phyloP scores from a whole-genome alignment of 2,797 vertebrate species.

The Tachyglossus aculeatus region DNA sequence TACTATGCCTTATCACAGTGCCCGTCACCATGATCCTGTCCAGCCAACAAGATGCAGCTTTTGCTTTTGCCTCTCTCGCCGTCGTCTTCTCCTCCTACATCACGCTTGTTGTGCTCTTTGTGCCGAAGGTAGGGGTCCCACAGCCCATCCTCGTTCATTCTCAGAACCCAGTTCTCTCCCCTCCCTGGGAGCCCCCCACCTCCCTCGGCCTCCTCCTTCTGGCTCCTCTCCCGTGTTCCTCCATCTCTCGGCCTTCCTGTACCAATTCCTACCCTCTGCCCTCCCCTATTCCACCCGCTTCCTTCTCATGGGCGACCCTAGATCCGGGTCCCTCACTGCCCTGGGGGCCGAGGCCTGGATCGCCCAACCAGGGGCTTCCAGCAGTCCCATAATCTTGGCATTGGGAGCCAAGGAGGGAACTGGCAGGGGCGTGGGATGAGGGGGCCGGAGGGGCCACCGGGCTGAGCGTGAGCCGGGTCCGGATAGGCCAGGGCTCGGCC shows the following conservation, averaged over 20 bases:
- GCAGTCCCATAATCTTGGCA: too few species aligned
- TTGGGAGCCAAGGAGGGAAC: too few species aligned
- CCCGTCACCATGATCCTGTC: slow-evolving; percentile 96
- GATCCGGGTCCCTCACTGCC: not conserved
- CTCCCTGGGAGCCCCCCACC: not conserved
- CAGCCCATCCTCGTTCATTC: not conserved
- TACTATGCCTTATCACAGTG: slow-evolving; percentile 93
- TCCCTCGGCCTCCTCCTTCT: not conserved
- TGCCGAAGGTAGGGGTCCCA: slow-evolving; percentile 85
- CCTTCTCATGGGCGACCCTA: too few species aligned
- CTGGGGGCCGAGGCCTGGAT: slow-evolving; percentile 30
- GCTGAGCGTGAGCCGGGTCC: too few species aligned
- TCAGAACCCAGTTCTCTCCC: not conserved
- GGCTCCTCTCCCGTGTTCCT: not conserved
- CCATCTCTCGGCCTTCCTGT: not conserved
- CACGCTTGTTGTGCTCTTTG: slow-evolving; percentile 93
- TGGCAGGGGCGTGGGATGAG: too few species aligned
- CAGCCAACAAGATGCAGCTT: slow-evolving; percentile 95
- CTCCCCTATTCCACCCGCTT: too few species aligned
- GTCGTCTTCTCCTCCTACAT: slow-evolving; percentile 96
- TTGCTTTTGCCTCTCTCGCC: slow-evolving; percentile 91
- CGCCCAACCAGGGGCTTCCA: too few species aligned
- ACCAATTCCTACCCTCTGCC: not conserved
- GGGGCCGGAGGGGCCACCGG: too few species aligned
- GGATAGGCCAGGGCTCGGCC: too few species aligned